These are phyloP conservation scores for Oxyura jamaicensis DNA, from an alignment of 2,113 vertebrate species.

Conservation along the genomic window DNA sequence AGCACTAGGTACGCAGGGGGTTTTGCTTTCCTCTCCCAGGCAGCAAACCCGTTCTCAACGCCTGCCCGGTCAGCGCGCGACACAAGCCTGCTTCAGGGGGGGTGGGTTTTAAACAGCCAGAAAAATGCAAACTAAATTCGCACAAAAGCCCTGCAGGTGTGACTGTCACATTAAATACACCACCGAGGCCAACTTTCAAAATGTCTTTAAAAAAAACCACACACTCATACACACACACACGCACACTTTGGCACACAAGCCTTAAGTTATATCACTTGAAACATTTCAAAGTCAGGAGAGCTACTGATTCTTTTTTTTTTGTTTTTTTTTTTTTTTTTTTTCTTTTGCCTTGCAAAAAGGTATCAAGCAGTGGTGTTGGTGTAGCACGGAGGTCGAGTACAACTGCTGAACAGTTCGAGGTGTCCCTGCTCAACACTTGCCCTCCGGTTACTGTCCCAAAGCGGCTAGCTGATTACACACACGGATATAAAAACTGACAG, in stretches of 20 bases:
- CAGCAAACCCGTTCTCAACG: background rate
- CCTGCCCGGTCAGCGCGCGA: background rate
- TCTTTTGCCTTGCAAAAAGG: slow-evolving; percentile 23
- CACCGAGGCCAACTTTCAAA: slow-evolving; percentile 50
- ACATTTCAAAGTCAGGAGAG: slow-evolving; percentile 44
- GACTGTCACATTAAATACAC: slow-evolving; percentile 16
- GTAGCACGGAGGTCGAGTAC: slow-evolving; percentile 54
- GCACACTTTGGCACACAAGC: slow-evolving; percentile 77
- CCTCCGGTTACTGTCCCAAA: slow-evolving; percentile 46
- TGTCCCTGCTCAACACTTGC: slow-evolving; percentile 3
- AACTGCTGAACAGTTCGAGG: slow-evolving; percentile 30
- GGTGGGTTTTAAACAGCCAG: slow-evolving; percentile 4
- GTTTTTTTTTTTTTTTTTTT: background rate
- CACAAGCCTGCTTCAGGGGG: background rate
- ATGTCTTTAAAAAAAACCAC: slow-evolving; percentile 5
- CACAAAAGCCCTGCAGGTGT: background rate
- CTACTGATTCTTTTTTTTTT: background rate
- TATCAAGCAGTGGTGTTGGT: slow-evolving; percentile 41
- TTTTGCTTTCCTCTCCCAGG: background rate
- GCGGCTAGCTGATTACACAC: slow-evolving; percentile 72
- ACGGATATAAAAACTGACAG: slow-evolving; percentile 66
- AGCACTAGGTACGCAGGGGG: accelerated
- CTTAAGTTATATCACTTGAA: slow-evolving; percentile 45
- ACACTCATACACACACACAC: background rate
- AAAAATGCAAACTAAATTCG: slow-evolving; percentile 19